Percentiles rank a stretch among this genome's conserved stretches.
Conservation (phyloP, 2,113 vertebrate genomes). For the Lipophrys pholis region DNA sequence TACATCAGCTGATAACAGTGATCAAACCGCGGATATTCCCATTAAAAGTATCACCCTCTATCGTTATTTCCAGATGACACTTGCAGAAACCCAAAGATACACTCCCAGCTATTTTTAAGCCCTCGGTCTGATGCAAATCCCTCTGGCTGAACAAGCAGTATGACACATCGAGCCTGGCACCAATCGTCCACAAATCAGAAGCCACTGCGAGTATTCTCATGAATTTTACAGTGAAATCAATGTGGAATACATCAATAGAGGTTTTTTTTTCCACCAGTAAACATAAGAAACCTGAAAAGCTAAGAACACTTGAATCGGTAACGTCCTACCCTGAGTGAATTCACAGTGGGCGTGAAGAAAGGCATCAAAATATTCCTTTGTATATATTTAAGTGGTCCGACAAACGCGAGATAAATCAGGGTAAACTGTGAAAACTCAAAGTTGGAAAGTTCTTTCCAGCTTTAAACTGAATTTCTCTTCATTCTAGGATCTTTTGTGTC, state of each 20-base stretch:
- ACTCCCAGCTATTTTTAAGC: constrained; percentile 55
- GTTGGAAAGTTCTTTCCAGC: background rate
- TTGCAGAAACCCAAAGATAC: constrained; percentile 27
- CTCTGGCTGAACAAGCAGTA: constrained; percentile 42
- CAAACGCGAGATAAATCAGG: background rate
- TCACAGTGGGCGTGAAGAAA: background rate
- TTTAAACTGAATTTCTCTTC: background rate
- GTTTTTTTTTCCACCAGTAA: constrained; percentile 17
- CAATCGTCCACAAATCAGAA: constrained; percentile 45
- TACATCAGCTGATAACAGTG: background rate
- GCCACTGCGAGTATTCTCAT: constrained; percentile 39
- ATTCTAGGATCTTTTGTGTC: no score
- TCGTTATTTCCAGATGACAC: background rate
- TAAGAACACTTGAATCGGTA: background rate
- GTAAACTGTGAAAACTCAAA: background rate
- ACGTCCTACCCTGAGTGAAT: background rate
- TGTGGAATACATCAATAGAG: constrained; percentile 16
- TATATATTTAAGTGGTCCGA: background rate
- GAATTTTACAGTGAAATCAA: constrained; percentile 56
- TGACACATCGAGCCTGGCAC: constrained; percentile 63
- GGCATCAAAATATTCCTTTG: background rate
- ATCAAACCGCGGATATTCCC: background rate
- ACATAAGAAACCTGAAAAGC: background rate
- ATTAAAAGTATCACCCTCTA: background rate
- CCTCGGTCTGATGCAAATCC: constrained; percentile 59